phyloP scores from a whole-genome alignment of 2,113 vertebrate genomes.

The Oceanites oceanicus region DNA sequence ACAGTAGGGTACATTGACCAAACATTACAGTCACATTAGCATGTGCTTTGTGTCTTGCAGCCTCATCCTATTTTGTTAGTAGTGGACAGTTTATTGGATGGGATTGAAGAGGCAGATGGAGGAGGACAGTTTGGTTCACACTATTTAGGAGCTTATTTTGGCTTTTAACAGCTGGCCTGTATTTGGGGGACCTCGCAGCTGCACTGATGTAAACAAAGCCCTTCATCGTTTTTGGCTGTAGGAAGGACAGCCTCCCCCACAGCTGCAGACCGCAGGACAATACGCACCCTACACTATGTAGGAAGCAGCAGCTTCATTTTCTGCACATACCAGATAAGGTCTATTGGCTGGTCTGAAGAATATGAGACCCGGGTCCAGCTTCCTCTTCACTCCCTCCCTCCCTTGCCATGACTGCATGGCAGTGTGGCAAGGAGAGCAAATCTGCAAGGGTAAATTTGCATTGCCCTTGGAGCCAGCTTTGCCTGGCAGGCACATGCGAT shows the following conservation, averaged over 20 bases:
- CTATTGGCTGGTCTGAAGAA: neutral
- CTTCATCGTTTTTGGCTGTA: neutral
- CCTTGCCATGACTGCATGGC: accelerated
- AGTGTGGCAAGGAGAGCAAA: neutral
- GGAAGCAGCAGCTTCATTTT: neutral
- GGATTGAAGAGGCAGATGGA: neutral
- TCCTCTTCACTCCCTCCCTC: neutral
- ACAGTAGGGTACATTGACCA: accelerated
- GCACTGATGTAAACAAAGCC: slow-evolving; percentile 9
- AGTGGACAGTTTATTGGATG: neutral
- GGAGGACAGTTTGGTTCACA: neutral
- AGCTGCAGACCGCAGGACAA: neutral
- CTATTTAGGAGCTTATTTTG: neutral
- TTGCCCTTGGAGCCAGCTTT: neutral
- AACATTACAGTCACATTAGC: neutral
- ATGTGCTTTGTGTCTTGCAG: neutral
- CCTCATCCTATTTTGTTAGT: neutral
- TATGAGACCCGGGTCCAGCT: accelerated
- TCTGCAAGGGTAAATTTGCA: accelerated
- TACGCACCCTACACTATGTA: accelerated
- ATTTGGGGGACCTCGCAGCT: slow-evolving; percentile 25
- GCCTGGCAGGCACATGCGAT: accelerated
- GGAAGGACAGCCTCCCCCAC: neutral
- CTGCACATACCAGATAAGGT: neutral
- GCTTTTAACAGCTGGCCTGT: slow-evolving; percentile 13